A percentile compares a stretch with the other conserved stretches of the same genome.
Evolutionary conservation across 30 jellyfish, hydroid and myxozoan species (phyloP).

Genomic region (Clytia hemisphaerica): DNA sequence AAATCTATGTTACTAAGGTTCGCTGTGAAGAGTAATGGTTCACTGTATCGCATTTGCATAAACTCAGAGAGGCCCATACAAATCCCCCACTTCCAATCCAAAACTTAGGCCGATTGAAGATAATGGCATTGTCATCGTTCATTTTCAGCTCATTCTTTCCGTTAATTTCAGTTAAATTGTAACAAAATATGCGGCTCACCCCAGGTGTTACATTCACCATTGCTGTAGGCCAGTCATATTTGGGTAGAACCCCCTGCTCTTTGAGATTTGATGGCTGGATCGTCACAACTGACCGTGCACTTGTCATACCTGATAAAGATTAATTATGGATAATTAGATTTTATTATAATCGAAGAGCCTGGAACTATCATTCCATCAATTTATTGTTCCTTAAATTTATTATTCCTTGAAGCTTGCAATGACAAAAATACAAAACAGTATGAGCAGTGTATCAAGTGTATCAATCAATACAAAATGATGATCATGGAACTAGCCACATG

Average conservation of each 20-base stretch:
- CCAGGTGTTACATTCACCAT: slow-evolving; percentile 33
- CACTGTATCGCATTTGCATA: slow-evolving; percentile 18
- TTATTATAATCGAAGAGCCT: too few species aligned
- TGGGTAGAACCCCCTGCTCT: background rate
- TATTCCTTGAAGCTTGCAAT: too few species aligned
- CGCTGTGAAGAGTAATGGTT: slow-evolving; percentile 23
- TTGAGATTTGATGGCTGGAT: slow-evolving; percentile 13
- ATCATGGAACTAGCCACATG: too few species aligned
- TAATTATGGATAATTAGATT: too few species aligned
- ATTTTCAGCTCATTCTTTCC: slow-evolving; percentile 17
- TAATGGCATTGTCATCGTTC: slow-evolving; percentile 19
- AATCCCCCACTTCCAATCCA: slow-evolving; percentile 22
- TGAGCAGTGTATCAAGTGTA: too few species aligned
- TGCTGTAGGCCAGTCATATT: slow-evolving; percentile 23
- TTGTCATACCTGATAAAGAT: slow-evolving; percentile 15
- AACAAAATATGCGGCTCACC: background rate
- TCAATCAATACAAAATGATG: too few species aligned
- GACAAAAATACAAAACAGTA: too few species aligned
- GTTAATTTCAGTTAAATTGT: slow-evolving; percentile 9
- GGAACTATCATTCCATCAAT: too few species aligned
- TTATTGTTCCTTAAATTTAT: too few species aligned
- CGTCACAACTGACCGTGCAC: slow-evolving; percentile 4
- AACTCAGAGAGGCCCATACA: slow-evolving; percentile 20
- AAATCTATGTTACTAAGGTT: background rate
- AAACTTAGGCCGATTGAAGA: slow-evolving; percentile 25